phyloP scores from a whole-genome alignment of 2,113 vertebrate species.

The Alexandromys fortis region DNA sequence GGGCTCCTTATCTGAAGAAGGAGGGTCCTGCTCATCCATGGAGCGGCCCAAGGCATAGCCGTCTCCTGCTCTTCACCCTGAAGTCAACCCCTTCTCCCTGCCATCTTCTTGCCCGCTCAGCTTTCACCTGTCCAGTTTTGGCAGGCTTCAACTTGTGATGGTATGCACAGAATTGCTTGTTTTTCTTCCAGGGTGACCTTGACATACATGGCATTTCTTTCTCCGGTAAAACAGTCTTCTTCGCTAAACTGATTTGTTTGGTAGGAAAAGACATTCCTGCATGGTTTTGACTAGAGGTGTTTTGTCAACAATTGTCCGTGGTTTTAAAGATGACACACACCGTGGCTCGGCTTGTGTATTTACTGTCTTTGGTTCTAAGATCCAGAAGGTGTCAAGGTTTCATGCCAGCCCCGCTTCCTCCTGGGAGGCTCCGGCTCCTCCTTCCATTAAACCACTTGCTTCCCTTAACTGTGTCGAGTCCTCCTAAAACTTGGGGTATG shows the following conservation, averaged over 20 bases:
- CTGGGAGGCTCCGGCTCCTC: neutral
- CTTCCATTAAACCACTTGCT: neutral
- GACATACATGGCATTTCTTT: slow-evolving; percentile 4
- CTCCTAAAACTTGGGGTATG: neutral
- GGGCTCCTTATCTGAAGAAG: neutral
- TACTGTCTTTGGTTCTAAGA: neutral
- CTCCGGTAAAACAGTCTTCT: slow-evolving; percentile 50
- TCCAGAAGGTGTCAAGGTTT: neutral
- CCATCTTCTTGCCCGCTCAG: neutral
- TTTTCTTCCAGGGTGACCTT: slow-evolving; percentile 23
- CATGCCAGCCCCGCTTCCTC: neutral
- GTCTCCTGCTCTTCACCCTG: neutral
- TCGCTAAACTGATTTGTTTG: slow-evolving; percentile 18
- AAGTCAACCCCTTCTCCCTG: neutral
- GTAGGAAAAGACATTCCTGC: slow-evolving; percentile 23
- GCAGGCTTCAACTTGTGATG: neutral
- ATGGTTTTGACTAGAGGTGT: neutral
- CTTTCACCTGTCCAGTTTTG: neutral
- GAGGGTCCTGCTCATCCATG: neutral
- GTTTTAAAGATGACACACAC: slow-evolving; percentile 24
- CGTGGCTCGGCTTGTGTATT: neutral
- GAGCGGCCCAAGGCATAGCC: neutral
- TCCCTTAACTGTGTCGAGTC: neutral
- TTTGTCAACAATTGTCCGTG: slow-evolving; percentile 33
- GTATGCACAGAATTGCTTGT: neutral